Evolutionary conservation across 2,113 vertebrate species (phyloP).

Genomic region (Lonchura striata): DNA sequence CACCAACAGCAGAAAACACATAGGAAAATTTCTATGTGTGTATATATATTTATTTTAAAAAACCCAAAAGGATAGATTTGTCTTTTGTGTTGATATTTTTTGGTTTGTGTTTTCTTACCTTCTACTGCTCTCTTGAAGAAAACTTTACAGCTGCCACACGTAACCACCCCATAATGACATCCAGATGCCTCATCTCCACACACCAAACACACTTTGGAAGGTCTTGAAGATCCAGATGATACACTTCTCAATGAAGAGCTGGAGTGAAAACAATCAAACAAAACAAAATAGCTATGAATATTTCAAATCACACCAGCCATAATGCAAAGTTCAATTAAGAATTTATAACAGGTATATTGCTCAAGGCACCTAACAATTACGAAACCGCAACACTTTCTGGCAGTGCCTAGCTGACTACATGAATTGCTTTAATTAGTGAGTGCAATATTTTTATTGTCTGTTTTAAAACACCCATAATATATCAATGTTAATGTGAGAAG

Average conservation of each 20-base stretch:
- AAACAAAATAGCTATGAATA: neutral
- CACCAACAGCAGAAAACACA: neutral
- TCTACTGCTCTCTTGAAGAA: slow-evolving; percentile 99
- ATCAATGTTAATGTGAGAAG: slow-evolving; percentile 19
- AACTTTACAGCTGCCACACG: slow-evolving; percentile 98
- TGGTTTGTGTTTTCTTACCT: slow-evolving; percentile 77
- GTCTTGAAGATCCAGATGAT: slow-evolving; percentile 86
- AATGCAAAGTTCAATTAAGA: slow-evolving; percentile 14
- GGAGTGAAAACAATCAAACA: slow-evolving; percentile 18
- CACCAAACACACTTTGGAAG: slow-evolving; percentile 97
- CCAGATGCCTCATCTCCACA: slow-evolving; percentile 98
- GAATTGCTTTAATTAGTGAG: slow-evolving; percentile 26
- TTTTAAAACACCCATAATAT: slow-evolving; percentile 27
- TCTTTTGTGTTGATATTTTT: neutral
- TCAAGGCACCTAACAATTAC: slow-evolving; percentile 10
- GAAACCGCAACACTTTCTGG: slow-evolving; percentile 25
- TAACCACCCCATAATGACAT: slow-evolving; percentile 98
- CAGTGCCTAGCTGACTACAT: neutral
- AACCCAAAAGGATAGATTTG: accelerated
- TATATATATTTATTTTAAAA: neutral
- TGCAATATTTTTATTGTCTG: slow-evolving; percentile 26
- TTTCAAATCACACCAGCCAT: neutral
- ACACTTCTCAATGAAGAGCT: slow-evolving; percentile 93
- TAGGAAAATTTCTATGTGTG: accelerated
- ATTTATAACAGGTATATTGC: slow-evolving; percentile 2